Percentiles rank a stretch among this genome's conserved stretches.
These are phyloP conservation scores for Steinernema carpocapsae DNA, from an alignment of 2,888 invertebrate genomes.

Conservation along the genomic window DNA sequence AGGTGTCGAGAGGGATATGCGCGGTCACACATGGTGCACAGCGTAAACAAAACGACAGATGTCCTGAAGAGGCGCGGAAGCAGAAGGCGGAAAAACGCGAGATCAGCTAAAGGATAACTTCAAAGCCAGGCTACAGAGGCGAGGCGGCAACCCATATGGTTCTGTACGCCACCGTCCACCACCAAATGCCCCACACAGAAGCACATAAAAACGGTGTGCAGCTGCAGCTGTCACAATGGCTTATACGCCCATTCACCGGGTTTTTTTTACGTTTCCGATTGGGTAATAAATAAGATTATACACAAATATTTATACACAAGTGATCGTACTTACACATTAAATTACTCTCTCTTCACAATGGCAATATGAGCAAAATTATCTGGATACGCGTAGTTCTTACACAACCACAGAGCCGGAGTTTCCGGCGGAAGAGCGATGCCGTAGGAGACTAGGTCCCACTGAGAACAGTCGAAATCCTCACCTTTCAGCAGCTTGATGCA, in stretches of 20 bases:
- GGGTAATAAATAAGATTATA: neutral
- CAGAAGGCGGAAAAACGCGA: conserved; percentile 9
- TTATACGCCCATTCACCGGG: neutral
- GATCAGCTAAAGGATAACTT: neutral
- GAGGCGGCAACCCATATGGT: conserved; percentile 6
- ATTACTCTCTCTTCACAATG: conserved; percentile 20
- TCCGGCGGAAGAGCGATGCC: conserved; percentile 85
- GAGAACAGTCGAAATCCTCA: conserved; percentile 29
- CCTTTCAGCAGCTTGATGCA: conserved; percentile 11
- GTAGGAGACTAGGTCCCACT: conserved; percentile 77
- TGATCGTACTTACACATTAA: neutral
- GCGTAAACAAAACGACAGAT: conserved; percentile 24
- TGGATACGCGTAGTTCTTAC: conserved; percentile 94
- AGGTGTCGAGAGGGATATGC: neutral
- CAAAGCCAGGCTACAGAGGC: neutral
- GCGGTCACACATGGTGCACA: conserved; percentile 28
- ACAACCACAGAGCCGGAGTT: conserved; percentile 93
- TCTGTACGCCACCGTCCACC: neutral
- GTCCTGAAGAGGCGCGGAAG: conserved; percentile 9
- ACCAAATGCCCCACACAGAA: neutral
- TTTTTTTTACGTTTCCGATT: neutral
- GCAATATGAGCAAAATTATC: conserved; percentile 89
- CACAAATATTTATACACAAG: conserved; percentile 3
- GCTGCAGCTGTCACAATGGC: conserved; percentile 23
- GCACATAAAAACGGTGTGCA: conserved; percentile 13